These are phyloP conservation scores for Maniola jurtina DNA, from an alignment of 1,140 invertebrate species.

Conservation along the genomic window DNA sequence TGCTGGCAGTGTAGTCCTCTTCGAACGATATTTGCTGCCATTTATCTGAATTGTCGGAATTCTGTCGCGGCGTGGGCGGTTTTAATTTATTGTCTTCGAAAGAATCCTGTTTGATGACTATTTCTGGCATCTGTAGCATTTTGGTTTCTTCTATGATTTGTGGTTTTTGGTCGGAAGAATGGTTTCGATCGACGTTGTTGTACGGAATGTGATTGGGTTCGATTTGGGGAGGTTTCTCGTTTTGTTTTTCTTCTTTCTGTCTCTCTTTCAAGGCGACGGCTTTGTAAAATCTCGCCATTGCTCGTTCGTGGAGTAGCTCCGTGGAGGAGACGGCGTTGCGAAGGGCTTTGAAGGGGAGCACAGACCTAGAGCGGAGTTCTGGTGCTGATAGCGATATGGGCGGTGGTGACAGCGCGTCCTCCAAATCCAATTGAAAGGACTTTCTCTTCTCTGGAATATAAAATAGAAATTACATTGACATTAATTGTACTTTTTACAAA, in stretches of 20 bases:
- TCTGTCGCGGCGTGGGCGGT: conserved; percentile 40
- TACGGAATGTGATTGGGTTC: conserved; percentile 62
- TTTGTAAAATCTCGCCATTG: conserved; percentile 88
- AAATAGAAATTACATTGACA: conserved; percentile 14
- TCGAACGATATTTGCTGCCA: conserved; percentile 76
- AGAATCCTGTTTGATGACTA: conserved; percentile 57
- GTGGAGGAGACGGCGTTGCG: conserved; percentile 89
- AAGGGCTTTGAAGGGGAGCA: conserved; percentile 77
- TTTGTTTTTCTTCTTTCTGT: conserved; percentile 70
- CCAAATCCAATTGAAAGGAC: conserved; percentile 81
- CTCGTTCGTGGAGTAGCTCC: conserved; percentile 87
- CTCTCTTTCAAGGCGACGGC: conserved; percentile 86
- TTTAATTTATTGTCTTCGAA: conserved; percentile 49
- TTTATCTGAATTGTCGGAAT: conserved; percentile 51
- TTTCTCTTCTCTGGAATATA: conserved; percentile 78
- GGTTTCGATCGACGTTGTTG: conserved; percentile 36
- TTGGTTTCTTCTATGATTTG: conserved; percentile 15
- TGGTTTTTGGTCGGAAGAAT: conserved; percentile 26
- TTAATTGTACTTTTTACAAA: too few relatives aligned
- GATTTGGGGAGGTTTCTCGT: conserved; percentile 34
- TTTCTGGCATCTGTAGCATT: conserved; percentile 42
- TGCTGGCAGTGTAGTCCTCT: conserved; percentile 81
- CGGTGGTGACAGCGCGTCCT: conserved; percentile 83
- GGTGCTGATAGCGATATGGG: conserved; percentile 89
- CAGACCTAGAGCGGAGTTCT: conserved; percentile 81